Base-by-base conservation (phyloP, 2,888 invertebrate genomes). In the Patella pellucida region DNA sequence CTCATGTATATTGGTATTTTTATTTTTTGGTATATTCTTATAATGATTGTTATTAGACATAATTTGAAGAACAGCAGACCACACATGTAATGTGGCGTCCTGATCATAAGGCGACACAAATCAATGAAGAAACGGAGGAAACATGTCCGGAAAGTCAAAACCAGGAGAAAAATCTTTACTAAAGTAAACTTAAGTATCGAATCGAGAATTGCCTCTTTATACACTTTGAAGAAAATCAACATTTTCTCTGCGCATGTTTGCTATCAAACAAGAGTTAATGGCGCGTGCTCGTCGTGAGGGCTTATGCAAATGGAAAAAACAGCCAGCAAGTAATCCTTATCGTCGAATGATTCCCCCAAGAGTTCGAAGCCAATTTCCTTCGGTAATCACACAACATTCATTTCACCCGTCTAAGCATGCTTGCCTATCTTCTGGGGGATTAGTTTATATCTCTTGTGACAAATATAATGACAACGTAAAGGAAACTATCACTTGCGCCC, bases 341-440 rank as follows among this genome's bases (percentile, higher is more conserved):
- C 69, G 71, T 74, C 74, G 74, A 70, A 62, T 56, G 70, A 78
- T 78, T 78, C 79, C 78, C 84, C 72, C 74, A 73, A 79, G 83
- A 80, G 83, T 82, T 82, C 79, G 81, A 83, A 85, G 83, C 82
- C 84, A 85, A 85, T 85, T 85, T 85, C 82, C 84, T 79, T 69
- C 71, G 70, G 80, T 84, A 84, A 85, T 85, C 83, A 83, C 79
- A 78, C 81, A 76, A 82, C 83, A 84, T 84, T 84, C 80, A 82
- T 82, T 82, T 78, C 74, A 74, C 78, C 78, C 74, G 71, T 70
- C 70, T 71, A 67, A 62, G 74, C 74, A 71, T 71, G 74, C 74
- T 70, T 51, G 72, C 52, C 74, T 75, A 75, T 78, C 78, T 76
- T 71, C 50, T 68, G 15, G 69, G 69, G 77, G 79, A 78, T 79